Evolutionary conservation across 1,140 invertebrate genomes (phyloP), one percentile per base, ranked within the genome.

Genomic region (Cotesia vestalis): DNA sequence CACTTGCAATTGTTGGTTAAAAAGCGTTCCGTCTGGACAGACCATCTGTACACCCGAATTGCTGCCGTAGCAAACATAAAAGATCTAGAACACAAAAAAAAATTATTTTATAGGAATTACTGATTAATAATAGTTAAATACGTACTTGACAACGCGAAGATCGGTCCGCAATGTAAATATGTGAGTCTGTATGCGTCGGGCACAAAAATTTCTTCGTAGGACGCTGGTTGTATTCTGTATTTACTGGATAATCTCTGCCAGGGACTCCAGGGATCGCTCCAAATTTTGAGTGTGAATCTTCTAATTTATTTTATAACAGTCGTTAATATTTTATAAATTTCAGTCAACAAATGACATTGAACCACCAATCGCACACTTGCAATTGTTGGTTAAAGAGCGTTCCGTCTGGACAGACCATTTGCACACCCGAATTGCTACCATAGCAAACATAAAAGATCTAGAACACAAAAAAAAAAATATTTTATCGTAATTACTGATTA

Each of bases 1-100:
- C 0, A 83, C 82, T 12, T 87, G 78, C 4, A 84, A 72, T n/a
- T 82, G 77, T 76, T 89, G 87, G 64, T 82, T 86, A 78, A 89
- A 89, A 2, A 89, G 72, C 1, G 88, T 89, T 5, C 87, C 87
- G 71, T 89, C 89, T 2, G 88, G 87, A 77, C 88, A 89, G 0
- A 88, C 78, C 78, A 89, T 88, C 6, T 85, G 82, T n/a, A 85
- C 82, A 46, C 86, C 83, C 1, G 80, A 79, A n/a, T 84, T 84
- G 57, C 81, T 80, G 35, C 81, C 81, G 73, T 85, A 83, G 74
- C 87, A 88, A 57, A 86, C 82, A 73, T 87, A 85, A 77, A 85
- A 88, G 46, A 85, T 84, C 84, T 86, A 73, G 59, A 72, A 27
- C 1, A 27, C 3, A 17, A 64, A 72, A 66, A 20, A 53, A 1